A percentile compares a stretch with the other conserved stretches of the same genome.
phyloP scores from a whole-genome alignment of 2,797 vertebrate species.

The Lacerta bilineata region DNA sequence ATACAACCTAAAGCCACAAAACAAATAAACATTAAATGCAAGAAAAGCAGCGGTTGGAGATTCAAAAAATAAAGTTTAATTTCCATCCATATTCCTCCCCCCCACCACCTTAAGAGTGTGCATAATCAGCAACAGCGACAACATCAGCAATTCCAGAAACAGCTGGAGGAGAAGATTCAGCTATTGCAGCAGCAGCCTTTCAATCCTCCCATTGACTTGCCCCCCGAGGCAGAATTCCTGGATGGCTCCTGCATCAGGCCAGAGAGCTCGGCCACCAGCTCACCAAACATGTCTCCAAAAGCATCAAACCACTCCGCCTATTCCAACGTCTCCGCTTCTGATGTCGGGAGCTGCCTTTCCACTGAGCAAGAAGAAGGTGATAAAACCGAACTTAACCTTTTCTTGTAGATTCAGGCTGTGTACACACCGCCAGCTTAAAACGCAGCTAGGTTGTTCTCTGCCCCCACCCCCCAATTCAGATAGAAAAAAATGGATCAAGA shows the following conservation, averaged over 20 bases:
- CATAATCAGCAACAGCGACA: constrained; percentile 95
- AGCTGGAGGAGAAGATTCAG: constrained; percentile 93
- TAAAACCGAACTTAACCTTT: constrained; percentile 55
- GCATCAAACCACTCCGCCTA: constrained; percentile 90
- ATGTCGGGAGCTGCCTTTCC: constrained; percentile 81
- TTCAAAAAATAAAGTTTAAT: neutral
- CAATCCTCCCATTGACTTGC: constrained; percentile 76
- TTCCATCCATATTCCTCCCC: neutral
- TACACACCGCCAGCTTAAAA: too few species aligned
- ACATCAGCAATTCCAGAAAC: constrained; percentile 92
- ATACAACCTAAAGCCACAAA: neutral
- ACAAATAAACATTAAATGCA: neutral
- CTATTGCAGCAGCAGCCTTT: constrained; percentile 92
- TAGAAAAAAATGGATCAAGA: too few species aligned
- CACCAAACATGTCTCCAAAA: constrained; percentile 88
- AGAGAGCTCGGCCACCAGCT: constrained; percentile 93
- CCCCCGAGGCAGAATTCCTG: constrained; percentile 85
- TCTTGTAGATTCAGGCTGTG: neutral
- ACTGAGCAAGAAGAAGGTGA: constrained; percentile 91
- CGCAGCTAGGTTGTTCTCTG: too few species aligned
- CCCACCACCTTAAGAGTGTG: constrained; percentile 82
- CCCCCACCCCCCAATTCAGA: too few species aligned
- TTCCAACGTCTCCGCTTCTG: constrained; percentile 88
- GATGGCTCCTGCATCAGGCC: constrained; percentile 80
- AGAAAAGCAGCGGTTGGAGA: neutral